phyloP scores from a whole-genome alignment of 2,888 invertebrate species.

The Hirudinaria manillensis region DNA sequence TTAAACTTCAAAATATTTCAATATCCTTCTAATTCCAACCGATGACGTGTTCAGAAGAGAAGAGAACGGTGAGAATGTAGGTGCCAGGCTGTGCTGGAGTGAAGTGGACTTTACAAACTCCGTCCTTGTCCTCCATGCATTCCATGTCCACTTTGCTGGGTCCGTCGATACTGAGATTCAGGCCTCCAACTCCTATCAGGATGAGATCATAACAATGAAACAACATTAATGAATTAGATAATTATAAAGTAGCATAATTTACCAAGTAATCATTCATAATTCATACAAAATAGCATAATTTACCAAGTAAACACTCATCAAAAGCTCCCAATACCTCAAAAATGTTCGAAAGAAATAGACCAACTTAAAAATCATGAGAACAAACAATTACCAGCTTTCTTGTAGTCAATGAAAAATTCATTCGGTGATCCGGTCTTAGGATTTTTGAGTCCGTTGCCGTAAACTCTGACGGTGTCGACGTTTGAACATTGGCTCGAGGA shows the following conservation, averaged over 20 bases:
- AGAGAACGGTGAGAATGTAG: constrained; percentile 26
- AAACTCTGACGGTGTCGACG: constrained; percentile 24
- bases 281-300: too few species aligned
- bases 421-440: constrained; percentile 17
- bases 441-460: constrained; percentile 16
- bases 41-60: constrained; percentile 24
- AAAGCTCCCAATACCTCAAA: too few species aligned
- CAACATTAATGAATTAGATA: too few species aligned
- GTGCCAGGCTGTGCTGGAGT: constrained; percentile 21
- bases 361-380: too few species aligned
- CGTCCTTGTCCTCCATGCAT: constrained; percentile 22
- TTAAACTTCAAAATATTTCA: not conserved
- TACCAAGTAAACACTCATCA: not conserved
- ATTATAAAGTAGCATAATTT: not conserved
- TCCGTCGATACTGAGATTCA: constrained; percentile 32
- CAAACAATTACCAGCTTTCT: constrained; percentile 24
- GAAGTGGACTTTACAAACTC: constrained; percentile 27
- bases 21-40: constrained; percentile 6
- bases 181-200: constrained; percentile 24
- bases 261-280: too few species aligned
- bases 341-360: too few species aligned
- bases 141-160: constrained; percentile 30
- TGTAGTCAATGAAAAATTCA: constrained; percentile 30
- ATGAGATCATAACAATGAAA: not conserved
- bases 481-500: not conserved